Percentiles rank a stretch among this genome's conserved stretches.
Conservation (phyloP, 2,113 vertebrate species). For the Galeopterus variegatus region DNA sequence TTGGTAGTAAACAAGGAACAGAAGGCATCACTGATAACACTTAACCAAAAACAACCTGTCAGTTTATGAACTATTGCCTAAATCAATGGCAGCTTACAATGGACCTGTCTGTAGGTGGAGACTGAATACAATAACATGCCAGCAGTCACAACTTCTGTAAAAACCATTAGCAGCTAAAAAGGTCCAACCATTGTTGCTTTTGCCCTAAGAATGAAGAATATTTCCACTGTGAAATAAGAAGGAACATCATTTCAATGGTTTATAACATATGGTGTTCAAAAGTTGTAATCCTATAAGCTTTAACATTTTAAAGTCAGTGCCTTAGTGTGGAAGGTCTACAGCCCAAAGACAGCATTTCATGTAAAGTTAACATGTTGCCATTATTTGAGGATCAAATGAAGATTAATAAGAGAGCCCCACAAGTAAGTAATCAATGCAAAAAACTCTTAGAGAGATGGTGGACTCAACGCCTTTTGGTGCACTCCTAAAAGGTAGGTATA, state of each 20-base stretch:
- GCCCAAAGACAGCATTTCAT: slow-evolving; percentile 19
- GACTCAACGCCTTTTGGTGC: neutral
- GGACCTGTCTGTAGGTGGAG: neutral
- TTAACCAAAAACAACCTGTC: slow-evolving; percentile 23
- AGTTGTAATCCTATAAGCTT: neutral
- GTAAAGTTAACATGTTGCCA: slow-evolving; percentile 32
- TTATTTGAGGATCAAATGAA: slow-evolving; percentile 58
- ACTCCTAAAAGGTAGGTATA: neutral
- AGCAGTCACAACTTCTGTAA: neutral
- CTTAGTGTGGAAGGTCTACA: neutral
- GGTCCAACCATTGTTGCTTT: neutral
- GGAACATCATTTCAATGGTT: slow-evolving; percentile 2
- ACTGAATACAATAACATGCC: neutral
- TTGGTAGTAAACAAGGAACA: slow-evolving; percentile 59
- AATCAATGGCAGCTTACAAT: neutral
- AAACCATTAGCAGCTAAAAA: slow-evolving; percentile 10
- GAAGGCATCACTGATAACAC: neutral
- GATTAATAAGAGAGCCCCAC: neutral
- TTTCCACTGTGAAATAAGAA: neutral
- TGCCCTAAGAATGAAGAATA: neutral
- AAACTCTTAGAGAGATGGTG: neutral
- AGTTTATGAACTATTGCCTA: slow-evolving; percentile 5
- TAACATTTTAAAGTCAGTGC: slow-evolving; percentile 42
- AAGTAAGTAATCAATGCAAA: slow-evolving; percentile 33
- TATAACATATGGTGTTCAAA: slow-evolving; percentile 34